Conservation (phyloP, 2,797 vertebrate genomes). For the Pipistrellus nathusii region DNA sequence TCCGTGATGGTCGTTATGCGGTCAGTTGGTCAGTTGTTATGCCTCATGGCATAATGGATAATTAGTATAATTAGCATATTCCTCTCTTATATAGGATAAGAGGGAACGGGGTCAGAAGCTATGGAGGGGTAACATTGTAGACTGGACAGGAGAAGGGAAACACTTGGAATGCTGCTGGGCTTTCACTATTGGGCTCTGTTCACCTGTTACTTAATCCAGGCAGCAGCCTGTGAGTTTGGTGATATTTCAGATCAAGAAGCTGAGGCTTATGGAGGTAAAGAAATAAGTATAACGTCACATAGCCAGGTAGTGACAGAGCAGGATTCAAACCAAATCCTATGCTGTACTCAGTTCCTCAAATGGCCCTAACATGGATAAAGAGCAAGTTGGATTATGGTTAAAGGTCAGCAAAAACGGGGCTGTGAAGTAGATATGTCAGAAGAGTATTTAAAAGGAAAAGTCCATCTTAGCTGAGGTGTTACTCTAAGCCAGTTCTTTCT, state of each 20-base stretch:
- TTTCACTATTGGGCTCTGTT: neutral
- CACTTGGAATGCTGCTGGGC: neutral
- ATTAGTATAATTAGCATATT: too few species aligned
- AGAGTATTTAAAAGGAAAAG: conserved; percentile 19
- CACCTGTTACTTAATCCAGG: neutral
- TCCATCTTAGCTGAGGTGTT: neutral
- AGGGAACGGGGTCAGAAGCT: neutral
- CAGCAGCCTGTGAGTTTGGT: neutral
- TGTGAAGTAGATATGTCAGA: neutral
- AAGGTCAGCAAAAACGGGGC: neutral
- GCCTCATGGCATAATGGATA: too few species aligned
- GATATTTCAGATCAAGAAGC: neutral
- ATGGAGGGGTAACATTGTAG: neutral
- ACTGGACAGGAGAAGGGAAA: neutral
- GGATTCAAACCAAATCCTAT: neutral
- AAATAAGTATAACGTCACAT: neutral
- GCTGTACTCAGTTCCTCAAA: neutral
- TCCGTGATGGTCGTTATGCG: too few species aligned
- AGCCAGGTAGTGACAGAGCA: neutral
- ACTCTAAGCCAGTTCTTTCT: neutral
- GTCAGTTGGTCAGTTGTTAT: too few species aligned
- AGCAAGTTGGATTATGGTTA: neutral
- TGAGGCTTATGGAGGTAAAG: neutral
- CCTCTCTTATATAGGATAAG: neutral
- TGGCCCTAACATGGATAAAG: neutral